Conservation (phyloP, 2,797 vertebrate genomes). For the Spinus pinus region DNA sequence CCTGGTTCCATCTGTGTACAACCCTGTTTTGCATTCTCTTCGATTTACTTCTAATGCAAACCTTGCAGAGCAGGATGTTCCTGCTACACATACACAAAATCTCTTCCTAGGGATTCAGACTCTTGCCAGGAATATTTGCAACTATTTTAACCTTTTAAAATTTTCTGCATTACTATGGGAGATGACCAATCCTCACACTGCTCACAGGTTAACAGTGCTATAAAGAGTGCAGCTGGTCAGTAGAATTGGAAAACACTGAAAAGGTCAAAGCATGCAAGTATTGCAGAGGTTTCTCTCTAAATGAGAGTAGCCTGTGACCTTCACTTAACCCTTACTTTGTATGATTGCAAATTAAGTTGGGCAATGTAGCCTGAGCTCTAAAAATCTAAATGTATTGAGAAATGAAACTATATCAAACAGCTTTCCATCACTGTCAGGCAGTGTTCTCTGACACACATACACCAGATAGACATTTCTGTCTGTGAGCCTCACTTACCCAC, state of each 20-base stretch:
- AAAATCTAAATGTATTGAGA: constrained; percentile 53
- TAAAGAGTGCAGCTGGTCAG: constrained; percentile 52
- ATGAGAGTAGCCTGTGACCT: constrained; percentile 56
- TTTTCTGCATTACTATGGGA: constrained; percentile 28
- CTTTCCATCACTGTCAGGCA: constrained; percentile 38
- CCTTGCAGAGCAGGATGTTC: constrained; percentile 13
- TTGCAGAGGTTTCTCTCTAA: constrained; percentile 48
- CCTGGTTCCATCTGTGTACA: not conserved
- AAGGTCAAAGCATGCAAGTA: constrained; percentile 50
- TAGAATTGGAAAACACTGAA: constrained; percentile 35
- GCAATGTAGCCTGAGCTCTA: constrained; percentile 13
- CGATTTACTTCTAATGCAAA: not conserved
- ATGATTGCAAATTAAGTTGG: constrained; percentile 60
- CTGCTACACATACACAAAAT: not conserved
- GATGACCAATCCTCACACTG: constrained; percentile 19
- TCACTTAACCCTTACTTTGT: constrained; percentile 63
- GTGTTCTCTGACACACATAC: not conserved
- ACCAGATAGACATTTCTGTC: not conserved
- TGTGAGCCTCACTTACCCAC: not conserved
- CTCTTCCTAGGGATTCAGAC: constrained; percentile 9
- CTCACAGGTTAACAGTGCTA: constrained; percentile 57
- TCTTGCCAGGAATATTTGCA: constrained; percentile 30
- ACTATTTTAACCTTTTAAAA: constrained; percentile 53
- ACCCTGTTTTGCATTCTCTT: constrained; percentile 20
- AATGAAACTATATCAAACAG: constrained; percentile 49